A percentile compares a stretch with the other conserved stretches of the same genome.
Conservation (phyloP, 1,140 invertebrate genomes). For the Rhopalosiphum maidis region DNA sequence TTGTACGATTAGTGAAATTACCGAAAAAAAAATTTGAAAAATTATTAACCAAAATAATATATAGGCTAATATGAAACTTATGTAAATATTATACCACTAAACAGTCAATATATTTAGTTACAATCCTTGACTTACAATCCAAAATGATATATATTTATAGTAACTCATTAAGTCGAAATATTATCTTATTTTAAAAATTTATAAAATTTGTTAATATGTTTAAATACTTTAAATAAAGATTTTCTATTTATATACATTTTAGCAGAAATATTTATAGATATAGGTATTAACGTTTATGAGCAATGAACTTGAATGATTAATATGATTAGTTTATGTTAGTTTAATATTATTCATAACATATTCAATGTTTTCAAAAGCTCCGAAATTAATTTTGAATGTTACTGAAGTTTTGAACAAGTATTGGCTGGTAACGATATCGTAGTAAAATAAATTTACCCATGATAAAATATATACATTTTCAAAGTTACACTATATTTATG, state of each 20-base stretch:
- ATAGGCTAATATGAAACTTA: not conserved
- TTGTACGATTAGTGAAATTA: not conserved
- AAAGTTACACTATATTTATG: not conserved
- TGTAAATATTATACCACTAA: not conserved
- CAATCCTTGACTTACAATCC: not conserved
- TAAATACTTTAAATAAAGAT: not conserved
- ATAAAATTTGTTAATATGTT: not conserved
- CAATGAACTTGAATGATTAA: not conserved
- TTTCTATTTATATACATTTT: not conserved
- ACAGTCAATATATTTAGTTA: not conserved
- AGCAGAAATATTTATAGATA: not conserved
- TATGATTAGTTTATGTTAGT: not conserved
- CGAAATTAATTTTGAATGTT: not conserved
- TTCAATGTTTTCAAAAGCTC: not conserved
- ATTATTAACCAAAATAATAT: not conserved
- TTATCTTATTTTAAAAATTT: not conserved
- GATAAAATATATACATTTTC: not conserved
- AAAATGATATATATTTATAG: not conserved
- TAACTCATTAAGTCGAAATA: not conserved
- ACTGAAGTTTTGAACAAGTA: not conserved
- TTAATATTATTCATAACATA: slow-evolving; percentile 10
- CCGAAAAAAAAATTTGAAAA: not conserved
- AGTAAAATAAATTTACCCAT: not conserved
- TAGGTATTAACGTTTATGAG: not conserved
- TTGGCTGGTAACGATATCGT: not conserved